A percentile compares a stretch with the other conserved stretches of the same genome.
These are phyloP conservation scores for Sylvilagus bachmani DNA, from an alignment of 2,113 vertebrate species.

Conservation along the genomic window DNA sequence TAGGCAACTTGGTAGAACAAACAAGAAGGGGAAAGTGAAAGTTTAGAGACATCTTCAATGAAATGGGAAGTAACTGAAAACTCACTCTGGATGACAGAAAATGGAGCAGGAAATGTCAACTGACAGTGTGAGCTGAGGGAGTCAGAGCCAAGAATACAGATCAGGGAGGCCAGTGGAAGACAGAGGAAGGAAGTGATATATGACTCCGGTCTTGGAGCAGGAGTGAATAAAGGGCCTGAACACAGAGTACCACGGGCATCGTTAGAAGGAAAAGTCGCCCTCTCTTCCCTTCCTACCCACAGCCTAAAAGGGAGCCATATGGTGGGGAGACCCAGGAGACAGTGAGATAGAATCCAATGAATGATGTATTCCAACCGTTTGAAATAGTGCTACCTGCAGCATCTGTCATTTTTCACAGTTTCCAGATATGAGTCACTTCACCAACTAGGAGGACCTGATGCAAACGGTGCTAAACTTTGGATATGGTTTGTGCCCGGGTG, in stretches of 20 bases:
- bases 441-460: not conserved
- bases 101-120: not conserved
- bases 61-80: constrained; percentile 26
- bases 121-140: not conserved
- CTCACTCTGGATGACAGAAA: constrained; percentile 3
- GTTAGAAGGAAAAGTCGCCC: too few relatives aligned
- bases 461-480: not conserved
- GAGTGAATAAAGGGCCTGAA: not conserved
- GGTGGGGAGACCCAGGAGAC: not conserved
- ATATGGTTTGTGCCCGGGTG: too few relatives aligned
- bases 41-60: not conserved
- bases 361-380: not conserved
- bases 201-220: not conserved
- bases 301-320: not conserved
- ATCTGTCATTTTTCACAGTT: not conserved
- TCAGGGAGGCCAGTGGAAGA: not conserved
- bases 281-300: not conserved
- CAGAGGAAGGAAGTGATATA: not conserved
- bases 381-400: not conserved
- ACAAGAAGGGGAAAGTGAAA: constrained; percentile 27
- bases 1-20: constrained; percentile 43
- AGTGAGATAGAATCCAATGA: not conserved
- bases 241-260: not conserved
- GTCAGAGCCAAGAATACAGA: not conserved
- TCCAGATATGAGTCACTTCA: not conserved